A percentile compares a stretch with the other conserved stretches of the same genome.
phyloP scores from a whole-genome alignment of 2,888 invertebrate species.

The Tribolium freemani region DNA sequence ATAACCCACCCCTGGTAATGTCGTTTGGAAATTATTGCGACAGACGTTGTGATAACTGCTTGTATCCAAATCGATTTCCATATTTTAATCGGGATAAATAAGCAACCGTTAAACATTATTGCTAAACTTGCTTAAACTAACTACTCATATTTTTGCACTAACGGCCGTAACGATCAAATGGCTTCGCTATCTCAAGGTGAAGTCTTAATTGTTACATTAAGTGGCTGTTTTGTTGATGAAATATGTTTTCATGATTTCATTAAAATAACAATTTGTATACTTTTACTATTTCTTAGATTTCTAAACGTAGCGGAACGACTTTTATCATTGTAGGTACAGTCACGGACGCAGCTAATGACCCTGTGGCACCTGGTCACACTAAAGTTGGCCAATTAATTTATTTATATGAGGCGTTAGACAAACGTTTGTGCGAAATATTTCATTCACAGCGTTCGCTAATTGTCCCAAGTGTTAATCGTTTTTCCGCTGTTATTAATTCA shows the following conservation, averaged over 20 bases:
- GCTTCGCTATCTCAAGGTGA: background rate
- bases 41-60: no score
- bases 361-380: background rate
- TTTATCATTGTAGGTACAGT: background rate
- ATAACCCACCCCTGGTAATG: background rate
- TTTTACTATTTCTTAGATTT: background rate
- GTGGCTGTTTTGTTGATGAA: background rate
- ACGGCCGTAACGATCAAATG: background rate
- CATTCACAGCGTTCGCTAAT: conserved; percentile 32
- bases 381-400: conserved; percentile 7
- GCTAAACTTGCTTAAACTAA: no score
- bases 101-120: no score
- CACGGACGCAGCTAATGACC: no score
- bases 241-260: background rate
- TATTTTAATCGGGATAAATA: no score
- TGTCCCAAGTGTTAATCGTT: conserved; percentile 39
- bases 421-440: conserved; percentile 31
- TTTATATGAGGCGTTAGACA: conserved; percentile 1
- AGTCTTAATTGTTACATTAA: background rate
- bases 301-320: background rate
- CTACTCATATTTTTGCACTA: background rate
- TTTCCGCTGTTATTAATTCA: conserved; percentile 34
- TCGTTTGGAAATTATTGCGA: background rate
- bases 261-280: background rate
- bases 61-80: no score